Evolutionary conservation across 2,888 invertebrate species (phyloP), one percentile per base, ranked within the genome.

Genomic region (Dicranocentrus wangi): DNA sequence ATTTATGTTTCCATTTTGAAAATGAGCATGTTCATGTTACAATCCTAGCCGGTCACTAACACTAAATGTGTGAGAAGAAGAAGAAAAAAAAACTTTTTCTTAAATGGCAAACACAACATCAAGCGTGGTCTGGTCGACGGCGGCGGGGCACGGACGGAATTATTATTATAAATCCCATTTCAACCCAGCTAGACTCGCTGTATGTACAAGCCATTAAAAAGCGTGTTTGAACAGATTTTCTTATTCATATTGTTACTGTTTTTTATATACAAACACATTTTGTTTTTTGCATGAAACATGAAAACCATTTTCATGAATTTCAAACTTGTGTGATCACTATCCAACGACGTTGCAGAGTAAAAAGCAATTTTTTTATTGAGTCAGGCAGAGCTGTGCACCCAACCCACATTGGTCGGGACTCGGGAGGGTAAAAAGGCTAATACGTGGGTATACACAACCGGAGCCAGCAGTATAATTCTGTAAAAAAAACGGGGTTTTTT

Each of bases 161-260:
- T 13, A 39, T 39, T 39, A 39, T 39, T 39, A 39, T 13, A 39
- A 5, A n/a, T n/a, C n/a, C n/a, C n/a, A n/a, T n/a, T n/a, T n/a
- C n/a, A n/a, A n/a, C n/a, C n/a, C n/a, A n/a, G n/a, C n/a, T n/a
- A n/a, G n/a, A n/a, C n/a, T 13, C 8, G 13, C 39, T 8, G 47
- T 42, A 61, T n/a, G 23, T 61, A 79, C 79, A 79, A 58, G 47
- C 79, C 68, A 79, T 79, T 79, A 79, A 79, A 79, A 79, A 55
- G 43, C 72, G 72, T 79, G 79, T 79, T 79, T 72, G 72, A 65
- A 66, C 72, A 79, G 66, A 79, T 72, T 79, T n/a, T 72, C 72
- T 72, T 65, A 78, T 69, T 70, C 70, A 77, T 70, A n/a, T n/a
- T n/a, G n/a, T n/a, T n/a, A n/a, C n/a, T n/a, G n/a, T n/a, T n/a